Evolutionary conservation across 2,888 invertebrate species (phyloP).

Genomic region (Erebia epiphron): DNA sequence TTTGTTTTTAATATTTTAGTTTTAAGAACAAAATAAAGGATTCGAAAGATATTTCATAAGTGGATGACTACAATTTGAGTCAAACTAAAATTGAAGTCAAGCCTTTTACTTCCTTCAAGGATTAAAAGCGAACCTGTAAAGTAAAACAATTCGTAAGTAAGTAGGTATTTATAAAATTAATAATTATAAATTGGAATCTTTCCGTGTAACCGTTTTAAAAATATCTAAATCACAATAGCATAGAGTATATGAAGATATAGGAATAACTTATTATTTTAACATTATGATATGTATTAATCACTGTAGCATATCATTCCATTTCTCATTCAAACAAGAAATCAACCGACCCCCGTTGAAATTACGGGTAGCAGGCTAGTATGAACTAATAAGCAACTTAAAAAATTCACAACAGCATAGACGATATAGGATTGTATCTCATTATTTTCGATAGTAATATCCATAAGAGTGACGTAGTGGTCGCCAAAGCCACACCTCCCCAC

Average conservation of each 20-base stretch:
- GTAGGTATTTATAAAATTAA: too few relatives aligned
- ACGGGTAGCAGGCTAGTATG: background rate
- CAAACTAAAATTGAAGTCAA: background rate
- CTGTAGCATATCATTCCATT: too few relatives aligned
- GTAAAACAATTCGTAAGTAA: too few relatives aligned
- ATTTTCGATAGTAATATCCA: conserved; percentile 96
- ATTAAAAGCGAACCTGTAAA: background rate
- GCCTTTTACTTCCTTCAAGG: background rate
- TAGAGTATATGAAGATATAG: background rate
- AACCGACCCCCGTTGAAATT: background rate
- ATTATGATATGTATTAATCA: background rate
- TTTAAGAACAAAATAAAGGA: background rate
- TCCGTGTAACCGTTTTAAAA: conserved; percentile 23
- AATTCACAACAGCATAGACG: conserved; percentile 86
- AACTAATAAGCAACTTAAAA: background rate
- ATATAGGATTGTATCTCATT: conserved; percentile 93
- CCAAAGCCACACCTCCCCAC: conserved; percentile 93
- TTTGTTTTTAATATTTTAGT: background rate
- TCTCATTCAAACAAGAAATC: too few relatives aligned
- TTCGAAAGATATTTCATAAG: background rate
- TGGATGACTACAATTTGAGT: background rate
- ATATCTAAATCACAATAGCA: background rate
- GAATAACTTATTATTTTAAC: background rate
- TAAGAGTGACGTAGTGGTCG: conserved; percentile 90
- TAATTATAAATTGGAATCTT: background rate